Base-by-base conservation (phyloP, 2,888 invertebrate species). In the Torymus aiolomorphi region DNA sequence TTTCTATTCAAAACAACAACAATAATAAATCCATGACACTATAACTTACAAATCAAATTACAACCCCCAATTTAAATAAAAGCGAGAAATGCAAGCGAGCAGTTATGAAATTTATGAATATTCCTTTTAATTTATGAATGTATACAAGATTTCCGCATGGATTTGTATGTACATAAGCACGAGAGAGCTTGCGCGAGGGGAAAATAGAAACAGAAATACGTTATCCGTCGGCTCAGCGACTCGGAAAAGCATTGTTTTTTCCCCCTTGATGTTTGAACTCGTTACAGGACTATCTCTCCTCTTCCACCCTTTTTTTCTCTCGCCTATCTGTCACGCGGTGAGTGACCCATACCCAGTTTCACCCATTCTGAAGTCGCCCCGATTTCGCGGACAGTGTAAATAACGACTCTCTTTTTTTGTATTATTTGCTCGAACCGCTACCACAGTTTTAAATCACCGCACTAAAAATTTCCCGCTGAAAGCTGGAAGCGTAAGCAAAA, bases 31-130 rank as follows among this genome's bases (percentile, higher is more conserved):
- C 20, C 20, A 20, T 20, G 2, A 20, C 20, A 20, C 20, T 20
- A 20, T 20, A 1, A 20, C 2, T 20, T 20, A 20, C 20, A 20
- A 20, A 20, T 20, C 20, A 20, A 20, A 20, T 20, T 2, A 20
- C 20, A 20, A 20, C 20, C 20, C 20, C 20, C 20, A 20, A 20
- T 20, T 20, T 20, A 20, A 20, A 20, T 20, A 20, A 20, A 20
- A 20, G 20, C 20, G 20, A 20, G 20, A 20, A 20, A 20, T 20
- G 82, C 78, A 73, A 71, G 78, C 76, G 62, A 82, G 59, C 81
- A 16, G 16, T 20, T 20, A 20, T 61, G 2, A 14, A n/a, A 63
- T 31, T 31, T 31, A 31, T 0, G 8, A 31, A 31, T 31, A 5
- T 8, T 31, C 31, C 5, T 2, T 31, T 31, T 31, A 31, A 31